A percentile compares a stretch with the other conserved stretches of the same genome.
These are phyloP conservation scores for Salvelinus sp. DNA, from an alignment of 2,113 vertebrate species.

Conservation along the genomic window DNA sequence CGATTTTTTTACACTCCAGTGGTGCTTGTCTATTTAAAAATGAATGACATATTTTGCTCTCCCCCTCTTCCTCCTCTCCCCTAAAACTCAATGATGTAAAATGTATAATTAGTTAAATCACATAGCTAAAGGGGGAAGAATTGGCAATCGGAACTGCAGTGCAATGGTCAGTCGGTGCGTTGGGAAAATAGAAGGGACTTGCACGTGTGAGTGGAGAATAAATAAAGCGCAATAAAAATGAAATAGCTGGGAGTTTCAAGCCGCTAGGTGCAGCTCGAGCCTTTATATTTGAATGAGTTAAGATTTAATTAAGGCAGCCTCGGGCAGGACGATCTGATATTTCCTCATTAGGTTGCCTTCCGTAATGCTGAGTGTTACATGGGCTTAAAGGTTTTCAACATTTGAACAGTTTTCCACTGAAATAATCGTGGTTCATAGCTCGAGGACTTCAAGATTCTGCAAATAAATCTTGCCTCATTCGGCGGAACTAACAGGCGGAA, in stretches of 20 bases:
- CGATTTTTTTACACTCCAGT: conserved; percentile 91
- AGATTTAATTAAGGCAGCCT: conserved; percentile 92
- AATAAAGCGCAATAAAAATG: conserved; percentile 75
- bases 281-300: conserved; percentile 91
- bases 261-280: conserved; percentile 74
- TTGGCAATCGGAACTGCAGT: conserved; percentile 74
- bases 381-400: conserved; percentile 88
- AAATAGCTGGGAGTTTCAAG: conserved; percentile 82
- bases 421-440: conserved; percentile 77
- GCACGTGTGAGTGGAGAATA: conserved; percentile 58
- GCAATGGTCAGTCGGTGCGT: conserved; percentile 69
- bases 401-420: conserved; percentile 83
- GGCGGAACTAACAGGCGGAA: conserved; percentile 80
- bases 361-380: conserved; percentile 81
- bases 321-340: conserved; percentile 83
- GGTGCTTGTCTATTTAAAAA: conserved; percentile 89
- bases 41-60: conserved; percentile 83
- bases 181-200: conserved; percentile 33
- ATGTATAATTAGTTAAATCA: conserved; percentile 92
- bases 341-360: conserved; percentile 90
- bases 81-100: conserved; percentile 89
- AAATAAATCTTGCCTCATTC: conserved; percentile 84
- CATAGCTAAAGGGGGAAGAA: conserved; percentile 84
- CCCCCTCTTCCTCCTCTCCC: conserved; percentile 56
- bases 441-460: conserved; percentile 70